Evolutionary conservation across 53 echinoderm and acorn worm genomes (phyloP), one percentile per base, ranked within the genome.

Genomic region (Glandiceps talaboti): DNA sequence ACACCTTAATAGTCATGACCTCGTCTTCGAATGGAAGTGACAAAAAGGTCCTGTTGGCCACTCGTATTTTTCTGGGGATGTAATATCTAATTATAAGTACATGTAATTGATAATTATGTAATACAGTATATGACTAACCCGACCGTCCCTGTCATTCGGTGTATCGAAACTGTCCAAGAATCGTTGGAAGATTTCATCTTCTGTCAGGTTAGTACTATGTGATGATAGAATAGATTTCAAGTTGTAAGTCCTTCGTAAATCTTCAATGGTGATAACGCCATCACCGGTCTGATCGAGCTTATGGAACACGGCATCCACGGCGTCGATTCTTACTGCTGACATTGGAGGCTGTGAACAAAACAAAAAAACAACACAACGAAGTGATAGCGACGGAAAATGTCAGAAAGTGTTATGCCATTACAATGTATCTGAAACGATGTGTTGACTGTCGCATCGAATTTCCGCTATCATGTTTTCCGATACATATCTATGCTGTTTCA

Each of bases 91-190:
- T n/a, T n/a, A n/a, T n/a, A n/a, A n/a, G n/a, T n/a, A n/a, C n/a
- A n/a, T n/a, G n/a, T n/a, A n/a, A n/a, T n/a, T n/a, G n/a, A n/a
- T n/a, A n/a, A n/a, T n/a, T n/a, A n/a, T n/a, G n/a, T n/a, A n/a
- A n/a, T n/a, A n/a, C n/a, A n/a, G n/a, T n/a, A 45, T 45, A 45
- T 12, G 64, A 29, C 79, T 73, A 83, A 96, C 97, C 89, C 85
- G 82, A n/a, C 97, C 97, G 81, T 97, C 93, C 26, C 78, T 81
- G 20, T 86, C 82, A 0, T 75, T 80, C 0, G 90, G 86, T 0
- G 88, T 83, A 82, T 97, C 97, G 89, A 97, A 97, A 29, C 84
- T 91, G 64, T 97, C 89, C 73, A 97, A 82, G 80, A 97, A 97
- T 26, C n/a, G 32, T 29, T 76, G 79, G 33, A 97, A 97, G 75